Evolutionary conservation across 2,797 vertebrate species (phyloP).

Genomic region (Pogoniulus pusillus): DNA sequence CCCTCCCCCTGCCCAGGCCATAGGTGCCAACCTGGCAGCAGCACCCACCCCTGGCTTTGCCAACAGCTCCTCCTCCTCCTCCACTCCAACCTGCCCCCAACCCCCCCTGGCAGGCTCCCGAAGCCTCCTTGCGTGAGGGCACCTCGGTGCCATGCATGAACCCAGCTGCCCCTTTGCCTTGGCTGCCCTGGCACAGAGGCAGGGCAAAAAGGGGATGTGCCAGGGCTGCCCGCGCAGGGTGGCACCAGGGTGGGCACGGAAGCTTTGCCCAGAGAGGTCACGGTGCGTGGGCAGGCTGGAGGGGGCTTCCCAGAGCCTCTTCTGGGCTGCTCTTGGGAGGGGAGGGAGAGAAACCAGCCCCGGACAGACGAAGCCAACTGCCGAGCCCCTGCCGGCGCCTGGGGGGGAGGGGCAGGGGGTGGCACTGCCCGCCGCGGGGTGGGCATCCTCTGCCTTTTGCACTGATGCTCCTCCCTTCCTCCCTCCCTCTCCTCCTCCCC

Average conservation of each 20-base stretch:
- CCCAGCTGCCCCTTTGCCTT: background rate
- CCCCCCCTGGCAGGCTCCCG: background rate
- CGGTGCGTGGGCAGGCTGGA: background rate
- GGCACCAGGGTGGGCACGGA: background rate
- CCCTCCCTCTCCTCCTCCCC: too few relatives aligned
- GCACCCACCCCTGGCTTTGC: background rate
- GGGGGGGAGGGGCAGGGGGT: too few relatives aligned
- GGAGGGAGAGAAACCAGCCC: too few relatives aligned
- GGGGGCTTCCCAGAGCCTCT: too few relatives aligned
- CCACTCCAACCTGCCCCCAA: background rate
- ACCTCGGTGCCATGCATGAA: background rate
- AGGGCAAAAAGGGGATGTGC: rapidly evolving
- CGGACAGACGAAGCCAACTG: too few relatives aligned
- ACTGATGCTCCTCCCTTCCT: too few relatives aligned
- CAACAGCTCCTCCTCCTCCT: rapidly evolving
- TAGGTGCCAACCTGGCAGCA: background rate
- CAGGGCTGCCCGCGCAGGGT: too few relatives aligned
- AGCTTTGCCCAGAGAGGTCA: conserved; percentile 14
- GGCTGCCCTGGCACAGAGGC: rapidly evolving
- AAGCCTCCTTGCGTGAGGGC: conserved; percentile 40
- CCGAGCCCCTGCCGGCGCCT: too few relatives aligned
- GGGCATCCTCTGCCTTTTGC: too few relatives aligned
- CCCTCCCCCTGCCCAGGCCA: too few relatives aligned
- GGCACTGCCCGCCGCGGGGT: too few relatives aligned
- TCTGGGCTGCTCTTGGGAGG: too few relatives aligned